phyloP scores from a whole-genome alignment of 2,888 invertebrate species.

The Agonopterix alstromeriana region DNA sequence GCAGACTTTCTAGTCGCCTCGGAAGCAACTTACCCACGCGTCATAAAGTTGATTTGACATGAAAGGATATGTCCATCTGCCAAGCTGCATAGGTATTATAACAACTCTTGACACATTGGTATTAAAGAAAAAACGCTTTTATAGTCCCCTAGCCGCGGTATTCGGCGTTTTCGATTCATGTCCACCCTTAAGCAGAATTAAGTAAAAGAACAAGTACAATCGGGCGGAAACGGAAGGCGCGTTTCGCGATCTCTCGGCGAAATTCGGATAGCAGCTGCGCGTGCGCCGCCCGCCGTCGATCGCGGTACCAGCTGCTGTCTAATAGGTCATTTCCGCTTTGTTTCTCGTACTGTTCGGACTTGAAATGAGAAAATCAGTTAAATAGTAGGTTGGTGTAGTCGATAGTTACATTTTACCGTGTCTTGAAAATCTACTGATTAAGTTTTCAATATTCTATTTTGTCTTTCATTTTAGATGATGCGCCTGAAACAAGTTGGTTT shows the following conservation, averaged over 20 bases:
- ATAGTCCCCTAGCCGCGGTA: conserved; percentile 28
- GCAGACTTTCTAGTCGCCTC: conserved; percentile 2
- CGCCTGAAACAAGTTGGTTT: too few relatives aligned
- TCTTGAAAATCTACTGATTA: too few relatives aligned
- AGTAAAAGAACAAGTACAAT: conserved; percentile 48
- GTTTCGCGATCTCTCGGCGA: conserved; percentile 72
- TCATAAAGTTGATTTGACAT: conserved; percentile 1
- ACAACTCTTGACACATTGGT: conserved; percentile 10
- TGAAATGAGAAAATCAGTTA: not conserved
- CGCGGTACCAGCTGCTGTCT: conserved; percentile 50
- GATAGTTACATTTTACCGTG: not conserved
- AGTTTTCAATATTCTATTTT: too few relatives aligned
- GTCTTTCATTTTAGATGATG: too few relatives aligned
- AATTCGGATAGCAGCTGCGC: conserved; percentile 70
- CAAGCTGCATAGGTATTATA: conserved; percentile 6
- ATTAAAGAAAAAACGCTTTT: conserved; percentile 14
- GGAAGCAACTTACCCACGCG: not conserved
- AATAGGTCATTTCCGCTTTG: conserved; percentile 69
- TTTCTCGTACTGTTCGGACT: conserved; percentile 32
- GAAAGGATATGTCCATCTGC: conserved; percentile 16
- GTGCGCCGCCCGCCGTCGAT: conserved; percentile 32
- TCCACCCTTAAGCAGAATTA: conserved; percentile 45
- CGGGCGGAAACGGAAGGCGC: conserved; percentile 73
- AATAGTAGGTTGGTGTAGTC: conserved; percentile 1
- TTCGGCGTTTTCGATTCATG: conserved; percentile 39